Percentiles rank a stretch among this genome's conserved stretches.
phyloP scores from a whole-genome alignment of 92 coral and sea anemone genomes.

The Porites rus region DNA sequence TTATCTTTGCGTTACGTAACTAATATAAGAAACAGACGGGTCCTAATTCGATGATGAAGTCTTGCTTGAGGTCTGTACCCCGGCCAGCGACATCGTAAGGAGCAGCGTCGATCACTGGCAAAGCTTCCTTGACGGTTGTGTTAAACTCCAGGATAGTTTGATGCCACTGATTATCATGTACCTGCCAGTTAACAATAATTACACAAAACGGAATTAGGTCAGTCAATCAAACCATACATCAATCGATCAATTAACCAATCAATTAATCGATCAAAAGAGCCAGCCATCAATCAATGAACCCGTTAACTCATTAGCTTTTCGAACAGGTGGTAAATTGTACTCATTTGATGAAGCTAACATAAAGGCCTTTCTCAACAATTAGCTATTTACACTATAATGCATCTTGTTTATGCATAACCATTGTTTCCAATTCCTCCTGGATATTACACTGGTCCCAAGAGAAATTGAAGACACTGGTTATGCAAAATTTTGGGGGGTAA shows the following conservation, averaged over 20 bases:
- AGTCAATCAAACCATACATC: not conserved
- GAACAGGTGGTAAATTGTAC: no score
- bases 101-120: constrained; percentile 70
- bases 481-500: no score
- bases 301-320: no score
- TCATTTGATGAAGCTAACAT: no score
- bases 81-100: constrained; percentile 58
- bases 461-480: no score
- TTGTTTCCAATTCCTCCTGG: no score
- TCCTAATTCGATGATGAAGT: constrained; percentile 64
- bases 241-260: not conserved
- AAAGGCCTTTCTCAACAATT: no score
- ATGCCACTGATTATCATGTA: constrained; percentile 70
- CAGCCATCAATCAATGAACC: not conserved
- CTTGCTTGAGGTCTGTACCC: constrained; percentile 35
- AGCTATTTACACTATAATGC: no score
- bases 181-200: constrained; percentile 27
- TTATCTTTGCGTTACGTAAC: not conserved
- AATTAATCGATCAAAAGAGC: not conserved
- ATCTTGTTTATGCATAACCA: no score
- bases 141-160: constrained; percentile 63
- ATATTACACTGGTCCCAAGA: no score
- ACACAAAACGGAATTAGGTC: not conserved
- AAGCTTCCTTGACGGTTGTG: constrained; percentile 59
- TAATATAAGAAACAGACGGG: constrained; percentile 74